Conservation (phyloP, 2,888 invertebrate genomes). For the Meteorus colon region DNA sequence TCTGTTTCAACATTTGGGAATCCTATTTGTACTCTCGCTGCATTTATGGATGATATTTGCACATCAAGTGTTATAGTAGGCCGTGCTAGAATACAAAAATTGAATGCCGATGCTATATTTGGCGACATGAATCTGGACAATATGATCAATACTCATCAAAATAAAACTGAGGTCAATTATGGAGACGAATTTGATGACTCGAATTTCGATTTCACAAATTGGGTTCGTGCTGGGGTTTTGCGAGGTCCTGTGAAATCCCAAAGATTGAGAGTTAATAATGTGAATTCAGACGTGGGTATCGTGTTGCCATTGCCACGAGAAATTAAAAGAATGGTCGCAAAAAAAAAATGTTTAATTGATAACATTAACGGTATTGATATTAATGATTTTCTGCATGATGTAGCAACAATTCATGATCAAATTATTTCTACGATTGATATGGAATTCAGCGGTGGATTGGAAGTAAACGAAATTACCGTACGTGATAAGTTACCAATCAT, state of each 20-base stretch:
- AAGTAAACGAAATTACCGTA: conserved; percentile 61
- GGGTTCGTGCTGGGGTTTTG: conserved; percentile 53
- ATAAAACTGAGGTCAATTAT: conserved; percentile 28
- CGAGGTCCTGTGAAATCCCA: conserved; percentile 50
- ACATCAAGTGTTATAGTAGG: conserved; percentile 54
- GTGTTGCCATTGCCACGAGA: conserved; percentile 48
- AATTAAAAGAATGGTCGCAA: conserved; percentile 62
- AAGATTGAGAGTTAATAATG: conserved; percentile 47
- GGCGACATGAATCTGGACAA: conserved; percentile 53
- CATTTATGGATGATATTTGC: conserved; percentile 53
- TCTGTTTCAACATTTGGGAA: neutral
- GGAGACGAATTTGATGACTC: too few relatives aligned
- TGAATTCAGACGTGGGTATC: conserved; percentile 49
- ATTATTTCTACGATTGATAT: conserved; percentile 65
- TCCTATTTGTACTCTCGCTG: conserved; percentile 50
- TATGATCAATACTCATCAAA: conserved; percentile 43
- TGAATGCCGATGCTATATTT: conserved; percentile 53
- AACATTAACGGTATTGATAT: conserved; percentile 71
- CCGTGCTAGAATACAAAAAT: conserved; percentile 49
- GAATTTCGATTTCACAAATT: conserved; percentile 36
- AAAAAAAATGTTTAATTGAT: conserved; percentile 67
- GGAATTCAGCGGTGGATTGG: conserved; percentile 66
- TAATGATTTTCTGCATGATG: conserved; percentile 64
- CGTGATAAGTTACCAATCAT: conserved; percentile 69
- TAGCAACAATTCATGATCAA: conserved; percentile 70